These are phyloP conservation scores for Choristoneura fumiferana DNA, from an alignment of 1,140 invertebrate species.

Conservation along the genomic window DNA sequence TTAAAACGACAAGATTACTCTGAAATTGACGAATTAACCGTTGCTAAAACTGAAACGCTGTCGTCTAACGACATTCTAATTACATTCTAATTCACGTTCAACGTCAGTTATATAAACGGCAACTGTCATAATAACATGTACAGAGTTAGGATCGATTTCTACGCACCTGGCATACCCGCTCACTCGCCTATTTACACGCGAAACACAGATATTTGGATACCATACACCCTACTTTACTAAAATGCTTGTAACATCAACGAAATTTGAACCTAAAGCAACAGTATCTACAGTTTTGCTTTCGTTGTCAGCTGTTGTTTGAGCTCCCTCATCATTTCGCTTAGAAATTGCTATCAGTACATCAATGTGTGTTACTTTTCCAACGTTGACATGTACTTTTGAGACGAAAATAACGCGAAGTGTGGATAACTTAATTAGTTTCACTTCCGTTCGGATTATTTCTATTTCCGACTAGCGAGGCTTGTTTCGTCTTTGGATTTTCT, in stretches of 20 bases:
- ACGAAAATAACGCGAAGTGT: constrained; percentile 68
- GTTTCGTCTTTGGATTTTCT: constrained; percentile 16
- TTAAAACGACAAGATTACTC: too few relatives aligned
- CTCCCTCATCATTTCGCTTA: constrained; percentile 56
- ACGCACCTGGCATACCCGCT: constrained; percentile 71
- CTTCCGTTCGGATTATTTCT: constrained; percentile 74
- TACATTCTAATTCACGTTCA: constrained; percentile 44
- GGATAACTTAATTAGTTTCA: constrained; percentile 77
- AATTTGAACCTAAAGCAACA: constrained; percentile 39
- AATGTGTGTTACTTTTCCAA: constrained; percentile 58
- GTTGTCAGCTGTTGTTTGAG: constrained; percentile 29
- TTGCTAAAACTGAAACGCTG: too few relatives aligned
- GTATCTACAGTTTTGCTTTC: constrained; percentile 37
- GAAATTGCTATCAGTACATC: constrained; percentile 64
- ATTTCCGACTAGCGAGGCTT: constrained; percentile 69
- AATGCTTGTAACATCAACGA: constrained; percentile 17
- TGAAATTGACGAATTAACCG: too few relatives aligned
- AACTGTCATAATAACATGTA: constrained; percentile 70
- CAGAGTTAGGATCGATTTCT: constrained; percentile 67
- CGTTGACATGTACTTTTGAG: constrained; percentile 71
- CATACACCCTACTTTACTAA: constrained; percentile 49
- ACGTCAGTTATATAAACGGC: constrained; percentile 61
- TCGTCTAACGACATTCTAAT: constrained; percentile 35
- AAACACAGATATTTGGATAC: constrained; percentile 72
- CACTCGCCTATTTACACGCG: constrained; percentile 71